Evolutionary conservation across 2,888 invertebrate genomes (phyloP).

Genomic region (Stenolophus ochropezus): DNA sequence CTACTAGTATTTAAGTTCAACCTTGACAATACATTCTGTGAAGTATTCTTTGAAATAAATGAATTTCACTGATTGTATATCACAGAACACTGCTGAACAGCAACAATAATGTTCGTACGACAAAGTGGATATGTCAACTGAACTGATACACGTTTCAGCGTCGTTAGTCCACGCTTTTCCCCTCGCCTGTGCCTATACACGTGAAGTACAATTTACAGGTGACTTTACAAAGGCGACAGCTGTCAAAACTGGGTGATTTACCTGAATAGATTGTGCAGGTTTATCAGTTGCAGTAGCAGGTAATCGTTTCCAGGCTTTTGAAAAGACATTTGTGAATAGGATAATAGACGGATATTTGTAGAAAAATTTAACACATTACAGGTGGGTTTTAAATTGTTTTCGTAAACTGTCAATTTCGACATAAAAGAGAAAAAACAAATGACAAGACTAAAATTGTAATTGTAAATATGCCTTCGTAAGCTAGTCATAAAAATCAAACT

Average conservation of each 20-base stretch:
- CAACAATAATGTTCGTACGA: slow-evolving; percentile 17
- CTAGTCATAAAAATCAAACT: no score
- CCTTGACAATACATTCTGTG: background rate
- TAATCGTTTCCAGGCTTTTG: slow-evolving; percentile 45
- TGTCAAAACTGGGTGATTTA: slow-evolving; percentile 47
- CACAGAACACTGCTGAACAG: slow-evolving; percentile 10
- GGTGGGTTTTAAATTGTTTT: slow-evolving; percentile 6
- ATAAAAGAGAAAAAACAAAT: background rate
- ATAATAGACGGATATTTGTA: background rate
- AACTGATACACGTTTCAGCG: slow-evolving; percentile 13
- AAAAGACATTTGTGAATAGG: slow-evolving; percentile 41
- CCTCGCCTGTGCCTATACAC: background rate
- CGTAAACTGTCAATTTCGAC: background rate
- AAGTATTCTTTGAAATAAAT: background rate
- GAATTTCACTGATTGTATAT: slow-evolving; percentile 15
- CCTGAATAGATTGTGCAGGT: slow-evolving; percentile 50
- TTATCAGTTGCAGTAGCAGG: slow-evolving; percentile 34
- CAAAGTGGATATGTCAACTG: slow-evolving; percentile 45
- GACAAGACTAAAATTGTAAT: no score
- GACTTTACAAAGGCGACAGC: slow-evolving; percentile 18
- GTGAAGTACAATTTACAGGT: slow-evolving; percentile 17
- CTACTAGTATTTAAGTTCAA: background rate
- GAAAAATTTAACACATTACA: slow-evolving; percentile 33
- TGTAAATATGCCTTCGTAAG: no score
- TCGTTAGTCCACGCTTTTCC: slow-evolving; percentile 9